Evolutionary conservation across 1,140 invertebrate species (phyloP), one percentile per base, ranked within the genome.

Genomic region (Lordiphosa stackelbergi): DNA sequence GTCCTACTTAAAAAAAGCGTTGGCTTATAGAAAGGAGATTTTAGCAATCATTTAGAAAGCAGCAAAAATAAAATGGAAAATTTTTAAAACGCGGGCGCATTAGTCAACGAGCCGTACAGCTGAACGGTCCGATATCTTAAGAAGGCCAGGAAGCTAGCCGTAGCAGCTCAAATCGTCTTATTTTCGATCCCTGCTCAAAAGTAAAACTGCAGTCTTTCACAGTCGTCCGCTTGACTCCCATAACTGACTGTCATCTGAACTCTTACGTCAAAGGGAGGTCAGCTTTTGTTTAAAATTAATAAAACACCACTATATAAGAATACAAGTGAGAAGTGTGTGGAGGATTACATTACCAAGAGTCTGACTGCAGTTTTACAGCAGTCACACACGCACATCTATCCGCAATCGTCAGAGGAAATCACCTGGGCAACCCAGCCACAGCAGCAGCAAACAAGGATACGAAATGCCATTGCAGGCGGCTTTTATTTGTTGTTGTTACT

Each of bases 361-460:
- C 61, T 56, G 49, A 40, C 38, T 56, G 59, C 42, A 47, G 56
- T 43, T 24, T 36, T 13, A 36, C 19, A 22, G 57, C 31, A 42
- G 12, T 10, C 8, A 48, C 2, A 34, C 13, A 37, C 13, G 46
- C 7, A 47, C 40, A 35, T 5, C 24, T 7, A 24, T 12, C 12
- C 13, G 35, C 7, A 79, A 81, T 74, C 81, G 77, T 83, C 77
- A 69, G 72, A 71, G 45, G 12, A 59, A 75, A 79, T 83, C 75
- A 81, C 75, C 75, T 75, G 71, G 77, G 66, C 63, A 83, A 81
- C 74, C 55, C 38, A n/a, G 40, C 16, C 9, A 37, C 34, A 19
- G 19, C 41, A 49, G 35, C 34, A 41, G 40, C 28, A 38, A 41
- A 43, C 57, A 64, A 58, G 37, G 55, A 66, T 72, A 63, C 58